These are phyloP conservation scores for Drosophila auraria DNA, from an alignment of 1,140 invertebrate species.

Conservation along the genomic window DNA sequence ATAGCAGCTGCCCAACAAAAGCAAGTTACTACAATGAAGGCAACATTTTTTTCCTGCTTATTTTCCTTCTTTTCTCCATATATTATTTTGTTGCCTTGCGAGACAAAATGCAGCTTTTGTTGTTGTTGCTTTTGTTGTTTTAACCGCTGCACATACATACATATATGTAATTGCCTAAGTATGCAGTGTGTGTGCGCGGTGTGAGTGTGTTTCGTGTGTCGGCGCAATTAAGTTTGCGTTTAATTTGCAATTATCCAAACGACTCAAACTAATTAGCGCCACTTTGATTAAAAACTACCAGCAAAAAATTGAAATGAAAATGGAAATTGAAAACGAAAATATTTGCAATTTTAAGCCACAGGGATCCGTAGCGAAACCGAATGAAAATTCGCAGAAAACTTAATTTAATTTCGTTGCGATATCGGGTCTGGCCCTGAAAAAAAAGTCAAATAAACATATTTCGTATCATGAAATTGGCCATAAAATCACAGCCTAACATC, in stretches of 20 bases:
- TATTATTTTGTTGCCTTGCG: conserved; percentile 50
- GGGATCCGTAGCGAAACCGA: conserved; percentile 2
- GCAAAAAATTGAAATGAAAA: conserved; percentile 47
- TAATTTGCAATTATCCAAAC: conserved; percentile 84
- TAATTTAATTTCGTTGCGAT: conserved; percentile 28
- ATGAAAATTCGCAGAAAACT: conserved; percentile 41
- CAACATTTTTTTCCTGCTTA: conserved; percentile 26
- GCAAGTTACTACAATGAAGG: conserved; percentile 18
- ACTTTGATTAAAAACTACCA: conserved; percentile 78
- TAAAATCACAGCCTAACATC: conserved; percentile 39
- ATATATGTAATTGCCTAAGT: conserved; percentile 54
- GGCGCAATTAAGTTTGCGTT: conserved; percentile 82
- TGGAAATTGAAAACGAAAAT: conserved; percentile 41
- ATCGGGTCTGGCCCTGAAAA: conserved; percentile 29
- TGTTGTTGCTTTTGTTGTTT: conserved; percentile 23
- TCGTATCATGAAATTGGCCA: conserved; percentile 25
- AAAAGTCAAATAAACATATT: not conserved
- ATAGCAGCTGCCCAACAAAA: conserved; percentile 6
- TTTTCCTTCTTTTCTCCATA: conserved; percentile 41
- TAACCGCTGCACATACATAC: conserved; percentile 20
- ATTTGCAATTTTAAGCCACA: conserved; percentile 31
- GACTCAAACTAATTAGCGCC: conserved; percentile 83
- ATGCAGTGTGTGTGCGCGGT: conserved; percentile 25
- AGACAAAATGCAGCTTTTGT: conserved; percentile 63
- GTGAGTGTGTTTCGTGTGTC: conserved; percentile 69